Conservation (phyloP, 2,113 vertebrate genomes). For the Saccopteryx bilineata region DNA sequence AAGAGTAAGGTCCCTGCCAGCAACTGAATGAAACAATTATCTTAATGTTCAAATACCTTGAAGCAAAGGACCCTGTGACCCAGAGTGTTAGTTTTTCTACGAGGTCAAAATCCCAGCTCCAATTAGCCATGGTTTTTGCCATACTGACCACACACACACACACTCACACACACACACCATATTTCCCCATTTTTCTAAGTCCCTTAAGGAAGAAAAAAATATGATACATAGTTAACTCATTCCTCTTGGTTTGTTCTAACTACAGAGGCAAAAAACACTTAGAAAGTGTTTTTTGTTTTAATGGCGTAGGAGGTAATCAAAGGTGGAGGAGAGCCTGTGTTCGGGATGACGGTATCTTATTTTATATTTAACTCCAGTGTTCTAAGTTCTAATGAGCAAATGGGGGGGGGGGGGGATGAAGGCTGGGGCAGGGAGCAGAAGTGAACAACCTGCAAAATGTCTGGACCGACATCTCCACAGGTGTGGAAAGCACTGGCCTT, state of each 20-base stretch:
- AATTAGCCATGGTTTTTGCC: background rate
- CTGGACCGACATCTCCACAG: background rate
- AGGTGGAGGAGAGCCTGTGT: background rate
- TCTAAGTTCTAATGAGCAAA: constrained; percentile 24
- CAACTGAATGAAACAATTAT: background rate
- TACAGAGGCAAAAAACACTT: constrained; percentile 49
- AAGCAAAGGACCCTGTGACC: background rate
- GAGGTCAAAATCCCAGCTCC: background rate
- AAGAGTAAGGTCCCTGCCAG: background rate
- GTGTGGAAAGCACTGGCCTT: background rate
- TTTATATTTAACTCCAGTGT: background rate
- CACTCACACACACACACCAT: too few species aligned
- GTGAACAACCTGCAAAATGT: background rate
- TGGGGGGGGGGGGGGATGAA: background rate
- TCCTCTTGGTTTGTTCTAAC: background rate
- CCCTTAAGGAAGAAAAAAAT: constrained; percentile 22
- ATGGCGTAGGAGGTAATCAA: background rate
- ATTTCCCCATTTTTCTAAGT: background rate
- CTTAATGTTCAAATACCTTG: background rate
- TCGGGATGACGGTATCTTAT: background rate
- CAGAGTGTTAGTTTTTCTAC: background rate
- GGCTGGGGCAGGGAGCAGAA: background rate
- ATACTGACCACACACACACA: background rate
- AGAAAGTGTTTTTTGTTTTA: constrained; percentile 10
- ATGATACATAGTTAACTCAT: background rate